Base-by-base conservation (phyloP, 2,888 invertebrate species). In the Brenthis hecate region DNA sequence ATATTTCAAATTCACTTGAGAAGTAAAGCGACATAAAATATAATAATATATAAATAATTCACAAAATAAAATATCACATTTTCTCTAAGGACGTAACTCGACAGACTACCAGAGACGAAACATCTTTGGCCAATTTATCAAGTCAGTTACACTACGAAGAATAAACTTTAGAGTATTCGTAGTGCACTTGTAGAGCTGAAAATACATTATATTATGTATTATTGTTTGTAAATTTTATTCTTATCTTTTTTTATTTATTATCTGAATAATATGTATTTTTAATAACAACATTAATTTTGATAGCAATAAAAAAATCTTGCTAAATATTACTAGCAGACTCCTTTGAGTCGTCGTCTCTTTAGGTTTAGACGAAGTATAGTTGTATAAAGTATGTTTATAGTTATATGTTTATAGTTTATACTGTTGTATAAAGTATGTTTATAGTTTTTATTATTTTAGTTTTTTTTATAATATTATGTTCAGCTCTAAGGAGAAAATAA, bases 11-110 rank as follows among this genome's bases (percentile, higher is more conserved):
- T 85, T 87, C 87, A 86, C 84, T 86, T 80, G 72, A 76, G 83
- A 85, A 50, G 85, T 80, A 67, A 88, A 90, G 91, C 89, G 79
- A 88, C 82, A 85, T 80, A 83, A 79, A 84, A 84, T 81, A 82
- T 77, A 81, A 70, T 53, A 14, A 16, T 16, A 19, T 58, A 54
- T 66, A 69, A 23, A 43, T 63, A 71, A 58, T 32, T 55, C 48
- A 73, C 43, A 69, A 68, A 69, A 65, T 36, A 69, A 69, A 66
- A 53, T 58, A 56, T 55, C 51, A 63, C 50, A 69, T 43, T 32
- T 14, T 47, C 43, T 54, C n/a, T 57, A 28, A 32, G 51, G 43
- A 43, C 51, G n/a, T 6, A 23, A 28, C 50, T 53, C 57, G n/a
- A 66, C 54, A 66, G 55, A 55, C 32, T 28, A n/a, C 28, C 43